These are phyloP conservation scores for Oceanodroma leucorhoa DNA, from an alignment of 2,797 vertebrate genomes.

Conservation along the genomic window DNA sequence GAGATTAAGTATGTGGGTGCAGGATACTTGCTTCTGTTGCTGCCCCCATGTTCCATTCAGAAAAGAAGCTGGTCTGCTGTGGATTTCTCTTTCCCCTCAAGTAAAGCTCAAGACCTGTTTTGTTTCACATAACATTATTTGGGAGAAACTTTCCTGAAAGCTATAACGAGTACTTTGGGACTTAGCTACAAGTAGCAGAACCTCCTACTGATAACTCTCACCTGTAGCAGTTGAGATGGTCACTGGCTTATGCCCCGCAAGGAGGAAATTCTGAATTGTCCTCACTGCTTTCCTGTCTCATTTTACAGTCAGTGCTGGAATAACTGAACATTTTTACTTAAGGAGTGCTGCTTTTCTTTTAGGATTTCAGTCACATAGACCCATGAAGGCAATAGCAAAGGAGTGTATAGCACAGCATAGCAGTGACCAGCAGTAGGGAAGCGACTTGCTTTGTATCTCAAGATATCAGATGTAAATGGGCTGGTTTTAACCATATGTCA, in stretches of 20 bases:
- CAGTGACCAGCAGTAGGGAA: neutral
- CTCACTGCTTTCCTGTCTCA: neutral
- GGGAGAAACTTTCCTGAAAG: neutral
- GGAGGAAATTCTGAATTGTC: neutral
- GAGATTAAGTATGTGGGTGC: neutral
- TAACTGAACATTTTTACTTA: neutral
- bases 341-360: neutral
- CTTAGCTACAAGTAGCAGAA: neutral
- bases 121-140: neutral
- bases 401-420: neutral
- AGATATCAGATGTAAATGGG: neutral
- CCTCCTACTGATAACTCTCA: neutral
- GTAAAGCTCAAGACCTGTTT: neutral
- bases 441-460: neutral
- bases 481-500: neutral
- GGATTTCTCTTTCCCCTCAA: neutral
- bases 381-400: neutral
- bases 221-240: neutral
- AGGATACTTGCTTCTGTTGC: neutral
- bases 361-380: neutral
- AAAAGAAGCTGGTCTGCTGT: neutral
- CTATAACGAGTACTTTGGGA: neutral
- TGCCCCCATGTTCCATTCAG: neutral
- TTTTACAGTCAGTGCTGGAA: neutral
- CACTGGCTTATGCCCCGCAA: neutral